A percentile compares a stretch with the other conserved stretches of the same genome.
These are phyloP conservation scores for Alfaro cultratus DNA, from an alignment of 2,797 vertebrate genomes.

Conservation along the genomic window DNA sequence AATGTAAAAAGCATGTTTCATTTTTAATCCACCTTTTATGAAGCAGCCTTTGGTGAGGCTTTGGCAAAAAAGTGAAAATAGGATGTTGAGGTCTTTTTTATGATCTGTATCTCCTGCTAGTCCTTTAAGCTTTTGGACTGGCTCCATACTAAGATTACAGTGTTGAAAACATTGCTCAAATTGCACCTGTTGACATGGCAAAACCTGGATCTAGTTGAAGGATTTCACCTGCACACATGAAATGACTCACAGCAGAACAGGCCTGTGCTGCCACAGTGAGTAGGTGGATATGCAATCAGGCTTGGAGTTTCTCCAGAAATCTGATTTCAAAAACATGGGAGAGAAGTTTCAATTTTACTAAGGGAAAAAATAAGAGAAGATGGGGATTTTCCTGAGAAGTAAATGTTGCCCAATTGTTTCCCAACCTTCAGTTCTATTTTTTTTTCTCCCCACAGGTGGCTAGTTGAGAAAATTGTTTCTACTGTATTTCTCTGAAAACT, in stretches of 20 bases:
- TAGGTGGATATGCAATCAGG: neutral
- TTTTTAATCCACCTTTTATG: neutral
- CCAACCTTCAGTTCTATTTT: neutral
- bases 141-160: neutral
- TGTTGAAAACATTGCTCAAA: neutral
- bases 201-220: neutral
- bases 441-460: neutral
- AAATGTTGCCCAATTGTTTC: neutral
- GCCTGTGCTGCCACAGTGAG: neutral
- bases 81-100: neutral
- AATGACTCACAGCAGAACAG: neutral
- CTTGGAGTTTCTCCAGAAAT: neutral
- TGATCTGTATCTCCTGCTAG: neutral
- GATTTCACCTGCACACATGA: neutral
- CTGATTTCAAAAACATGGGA: neutral
- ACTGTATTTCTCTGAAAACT: neutral
- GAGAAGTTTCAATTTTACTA: neutral
- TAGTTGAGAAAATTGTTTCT: neutral
- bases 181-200: slow-evolving; percentile 1
- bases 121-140: neutral
- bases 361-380: neutral
- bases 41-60: neutral
- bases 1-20: neutral
- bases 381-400: neutral
- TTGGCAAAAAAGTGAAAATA: neutral